Evolutionary conservation across 2,888 invertebrate genomes (phyloP).

Genomic region (Acanthosepion esculentum): DNA sequence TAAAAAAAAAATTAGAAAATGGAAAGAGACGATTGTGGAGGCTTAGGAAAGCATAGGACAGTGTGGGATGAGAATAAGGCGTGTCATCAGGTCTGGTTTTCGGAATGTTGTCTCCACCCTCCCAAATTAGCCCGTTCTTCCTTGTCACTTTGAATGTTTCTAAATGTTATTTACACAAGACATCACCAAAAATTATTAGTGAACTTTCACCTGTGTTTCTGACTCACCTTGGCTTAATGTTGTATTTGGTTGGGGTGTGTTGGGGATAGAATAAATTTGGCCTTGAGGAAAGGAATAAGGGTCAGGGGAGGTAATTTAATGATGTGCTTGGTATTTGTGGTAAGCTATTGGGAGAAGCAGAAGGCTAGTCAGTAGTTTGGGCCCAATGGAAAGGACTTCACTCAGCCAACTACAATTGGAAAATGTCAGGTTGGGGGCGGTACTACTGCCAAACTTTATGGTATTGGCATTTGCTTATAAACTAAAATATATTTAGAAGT

Average conservation of each 20-base stretch:
- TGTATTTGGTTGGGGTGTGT: background rate
- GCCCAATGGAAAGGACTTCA: background rate
- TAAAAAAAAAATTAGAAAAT: background rate
- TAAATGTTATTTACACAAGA: conserved; percentile 10
- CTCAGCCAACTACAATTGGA: background rate
- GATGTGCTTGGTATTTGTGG: background rate
- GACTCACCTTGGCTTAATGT: background rate
- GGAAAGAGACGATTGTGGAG: background rate
- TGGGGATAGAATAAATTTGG: background rate
- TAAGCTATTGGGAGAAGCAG: background rate
- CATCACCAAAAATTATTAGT: conserved; percentile 33
- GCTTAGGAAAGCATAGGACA: background rate
- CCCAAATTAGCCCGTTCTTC: background rate
- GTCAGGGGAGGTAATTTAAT: background rate
- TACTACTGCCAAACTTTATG: background rate
- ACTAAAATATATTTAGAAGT: too few relatives aligned
- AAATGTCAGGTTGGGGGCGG: background rate
- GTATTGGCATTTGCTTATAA: background rate
- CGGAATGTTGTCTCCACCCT: background rate
- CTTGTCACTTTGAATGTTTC: conserved; percentile 33
- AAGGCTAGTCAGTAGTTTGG: background rate
- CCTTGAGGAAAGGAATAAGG: background rate
- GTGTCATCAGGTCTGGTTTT: background rate
- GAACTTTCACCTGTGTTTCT: conserved; percentile 20
- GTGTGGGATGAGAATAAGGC: background rate